Conservation (phyloP, 1,140 invertebrate species). For the Trigoniulus corallinus region DNA sequence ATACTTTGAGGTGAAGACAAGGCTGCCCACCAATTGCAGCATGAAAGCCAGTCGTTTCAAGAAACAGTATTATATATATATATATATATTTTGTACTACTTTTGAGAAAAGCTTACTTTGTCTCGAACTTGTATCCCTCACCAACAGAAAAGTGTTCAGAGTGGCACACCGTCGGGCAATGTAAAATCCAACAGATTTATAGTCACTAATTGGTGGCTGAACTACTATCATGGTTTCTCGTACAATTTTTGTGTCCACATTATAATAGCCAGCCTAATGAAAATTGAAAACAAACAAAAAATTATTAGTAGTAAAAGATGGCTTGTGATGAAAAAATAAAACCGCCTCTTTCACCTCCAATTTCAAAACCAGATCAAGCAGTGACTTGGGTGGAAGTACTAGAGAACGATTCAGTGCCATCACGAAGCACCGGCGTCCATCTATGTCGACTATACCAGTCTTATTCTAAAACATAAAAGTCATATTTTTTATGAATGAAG, state of each 20-base stretch:
- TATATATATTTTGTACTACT: too few species aligned
- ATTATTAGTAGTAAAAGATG: too few species aligned
- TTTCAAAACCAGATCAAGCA: constrained; percentile 61
- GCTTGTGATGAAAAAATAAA: constrained; percentile 1
- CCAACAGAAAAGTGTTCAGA: constrained; percentile 53
- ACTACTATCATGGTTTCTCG: constrained; percentile 57
- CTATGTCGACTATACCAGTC: constrained; percentile 69
- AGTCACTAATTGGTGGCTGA: constrained; percentile 48
- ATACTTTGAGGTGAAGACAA: too few species aligned
- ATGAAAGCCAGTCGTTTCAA: too few species aligned
- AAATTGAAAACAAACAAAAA: too few species aligned
- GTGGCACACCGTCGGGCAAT: constrained; percentile 50
- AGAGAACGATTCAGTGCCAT: constrained; percentile 64
- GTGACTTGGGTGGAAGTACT: constrained; percentile 49
- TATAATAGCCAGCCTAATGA: constrained; percentile 56
- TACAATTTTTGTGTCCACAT: constrained; percentile 58
- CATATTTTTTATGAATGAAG: too few species aligned
- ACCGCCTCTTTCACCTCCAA: constrained; percentile 49
- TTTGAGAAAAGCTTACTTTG: too few species aligned
- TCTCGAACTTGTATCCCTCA: constrained; percentile 23
- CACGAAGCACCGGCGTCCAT: constrained; percentile 59
- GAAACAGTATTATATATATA: too few species aligned
- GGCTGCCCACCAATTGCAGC: too few species aligned
- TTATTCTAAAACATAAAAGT: constrained; percentile 40
- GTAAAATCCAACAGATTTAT: constrained; percentile 42